Conservation (phyloP, 2,797 vertebrate species). For the Capromys pilorides region DNA sequence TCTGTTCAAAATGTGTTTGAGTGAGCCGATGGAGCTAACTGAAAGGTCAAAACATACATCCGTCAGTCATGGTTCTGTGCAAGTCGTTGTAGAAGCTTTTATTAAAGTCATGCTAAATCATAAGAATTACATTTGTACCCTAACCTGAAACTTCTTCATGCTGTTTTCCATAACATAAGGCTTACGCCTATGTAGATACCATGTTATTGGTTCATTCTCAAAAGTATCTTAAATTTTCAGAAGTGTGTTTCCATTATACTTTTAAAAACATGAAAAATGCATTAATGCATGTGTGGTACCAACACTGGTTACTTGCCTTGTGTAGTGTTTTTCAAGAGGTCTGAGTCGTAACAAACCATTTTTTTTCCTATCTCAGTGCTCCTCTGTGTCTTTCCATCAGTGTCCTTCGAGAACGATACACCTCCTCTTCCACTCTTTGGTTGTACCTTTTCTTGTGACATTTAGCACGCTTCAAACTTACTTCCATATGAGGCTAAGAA, state of each 20-base stretch:
- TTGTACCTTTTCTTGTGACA: constrained; percentile 70
- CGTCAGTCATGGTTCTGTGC: constrained; percentile 86
- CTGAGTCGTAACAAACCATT: constrained; percentile 66
- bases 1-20: constrained; percentile 93
- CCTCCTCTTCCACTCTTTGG: constrained; percentile 59
- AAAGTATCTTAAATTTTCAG: constrained; percentile 73
- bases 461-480: constrained; percentile 78
- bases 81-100: constrained; percentile 87
- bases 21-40: constrained; percentile 87
- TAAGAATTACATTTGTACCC: constrained; percentile 83
- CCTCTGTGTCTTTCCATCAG: constrained; percentile 70
- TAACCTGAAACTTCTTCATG: constrained; percentile 79
- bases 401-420: constrained; percentile 71
- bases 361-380: constrained; percentile 62
- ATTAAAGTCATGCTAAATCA: constrained; percentile 83
- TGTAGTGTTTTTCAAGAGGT: constrained; percentile 72
- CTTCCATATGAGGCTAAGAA: constrained; percentile 71
- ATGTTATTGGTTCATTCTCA: constrained; percentile 72
- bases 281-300: constrained; percentile 65
- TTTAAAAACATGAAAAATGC: constrained; percentile 73
- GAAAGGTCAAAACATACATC: constrained; percentile 82
- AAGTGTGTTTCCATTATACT: constrained; percentile 74
- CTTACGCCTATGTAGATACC: constrained; percentile 78
- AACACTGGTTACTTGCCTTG: constrained; percentile 73
- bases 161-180: constrained; percentile 65